Conservation (phyloP, 2,888 invertebrate species). For the Nematopogon swammerdamellus region DNA sequence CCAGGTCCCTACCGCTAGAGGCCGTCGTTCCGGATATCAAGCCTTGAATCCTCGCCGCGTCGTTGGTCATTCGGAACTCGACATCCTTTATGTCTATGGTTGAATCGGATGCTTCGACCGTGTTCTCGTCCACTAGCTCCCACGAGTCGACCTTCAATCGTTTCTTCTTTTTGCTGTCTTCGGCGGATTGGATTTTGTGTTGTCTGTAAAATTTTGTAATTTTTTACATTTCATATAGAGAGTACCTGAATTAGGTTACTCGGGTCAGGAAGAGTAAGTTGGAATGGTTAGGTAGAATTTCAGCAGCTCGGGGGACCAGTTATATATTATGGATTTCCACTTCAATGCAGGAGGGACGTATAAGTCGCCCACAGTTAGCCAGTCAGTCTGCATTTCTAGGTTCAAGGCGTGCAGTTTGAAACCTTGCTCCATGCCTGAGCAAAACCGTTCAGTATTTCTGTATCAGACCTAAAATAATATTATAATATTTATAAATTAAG, state of each 20-base stretch:
- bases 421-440: no score
- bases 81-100: slow-evolving; percentile 77
- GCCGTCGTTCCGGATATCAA: slow-evolving; percentile 36
- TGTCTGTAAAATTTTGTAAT: slow-evolving; percentile 34
- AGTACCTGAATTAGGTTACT: neutral
- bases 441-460: no score
- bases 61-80: slow-evolving; percentile 81
- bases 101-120: slow-evolving; percentile 48
- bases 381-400: no score
- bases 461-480: no score
- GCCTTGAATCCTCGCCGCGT: slow-evolving; percentile 66
- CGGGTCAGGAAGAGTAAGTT: no score
- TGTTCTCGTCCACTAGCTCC: slow-evolving; percentile 62
- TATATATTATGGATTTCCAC: no score
- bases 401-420: no score
- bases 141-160: slow-evolving; percentile 70
- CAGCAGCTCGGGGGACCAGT: no score
- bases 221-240: neutral
- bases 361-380: no score
- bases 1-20: slow-evolving; percentile 33
- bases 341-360: no score
- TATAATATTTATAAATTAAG: no score
- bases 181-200: slow-evolving; percentile 60
- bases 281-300: no score
- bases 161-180: slow-evolving; percentile 68